phyloP scores from a whole-genome alignment of 53 echinoderm and acorn worm species.

The Apostichopus leukothele region DNA sequence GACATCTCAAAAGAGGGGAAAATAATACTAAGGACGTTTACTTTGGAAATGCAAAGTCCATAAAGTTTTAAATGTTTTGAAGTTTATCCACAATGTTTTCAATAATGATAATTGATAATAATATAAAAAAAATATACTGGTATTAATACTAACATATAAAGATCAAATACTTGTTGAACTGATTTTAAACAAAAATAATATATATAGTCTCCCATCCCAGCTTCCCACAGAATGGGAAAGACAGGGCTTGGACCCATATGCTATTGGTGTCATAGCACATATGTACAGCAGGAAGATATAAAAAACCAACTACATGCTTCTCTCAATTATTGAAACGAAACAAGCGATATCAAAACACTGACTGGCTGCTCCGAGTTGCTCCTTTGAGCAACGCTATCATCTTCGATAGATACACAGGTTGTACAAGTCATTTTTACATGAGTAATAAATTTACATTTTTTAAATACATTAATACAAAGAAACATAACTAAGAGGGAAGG shows the following conservation, averaged over 20 bases:
- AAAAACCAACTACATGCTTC: not conserved
- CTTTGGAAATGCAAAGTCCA: too few relatives aligned
- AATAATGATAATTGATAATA: too few relatives aligned
- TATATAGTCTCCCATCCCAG: not conserved
- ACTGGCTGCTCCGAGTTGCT: not conserved
- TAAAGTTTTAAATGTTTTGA: too few relatives aligned
- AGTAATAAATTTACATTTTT: slow-evolving; percentile 32
- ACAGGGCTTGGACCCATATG: not conserved
- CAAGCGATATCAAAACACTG: not conserved
- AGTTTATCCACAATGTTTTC: too few relatives aligned
- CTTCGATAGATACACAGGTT: slow-evolving; percentile 36
- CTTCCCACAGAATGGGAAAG: not conserved
- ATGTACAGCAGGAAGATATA: not conserved
- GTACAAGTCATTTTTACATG: slow-evolving; percentile 36
- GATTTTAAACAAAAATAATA: not conserved
- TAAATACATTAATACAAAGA: slow-evolving; percentile 42
- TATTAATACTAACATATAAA: too few relatives aligned
- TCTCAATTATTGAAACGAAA: not conserved
- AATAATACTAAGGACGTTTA: too few relatives aligned
- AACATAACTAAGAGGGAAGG: slow-evolving; percentile 1
- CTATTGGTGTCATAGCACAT: too few relatives aligned
- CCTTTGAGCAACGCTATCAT: too few relatives aligned
- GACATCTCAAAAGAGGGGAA: too few relatives aligned
- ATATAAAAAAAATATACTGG: too few relatives aligned
- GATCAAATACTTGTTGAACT: too few relatives aligned